phyloP scores from a whole-genome alignment of 2,888 invertebrate genomes.

The Alviniconcha strummeri region DNA sequence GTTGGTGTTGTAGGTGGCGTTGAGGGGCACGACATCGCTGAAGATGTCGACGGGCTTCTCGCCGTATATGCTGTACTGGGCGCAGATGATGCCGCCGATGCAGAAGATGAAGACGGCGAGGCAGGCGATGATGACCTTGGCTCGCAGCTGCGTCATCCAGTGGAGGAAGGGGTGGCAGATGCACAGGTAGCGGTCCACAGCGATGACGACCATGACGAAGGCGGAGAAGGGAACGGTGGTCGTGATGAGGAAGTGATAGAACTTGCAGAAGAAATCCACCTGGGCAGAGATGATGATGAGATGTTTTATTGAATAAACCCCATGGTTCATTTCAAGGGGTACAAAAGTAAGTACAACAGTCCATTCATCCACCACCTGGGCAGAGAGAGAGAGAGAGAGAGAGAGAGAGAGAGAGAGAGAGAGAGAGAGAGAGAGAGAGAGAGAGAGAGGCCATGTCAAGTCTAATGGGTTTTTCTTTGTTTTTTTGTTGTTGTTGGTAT shows the following conservation, averaged over 20 bases:
- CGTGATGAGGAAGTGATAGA: conserved; percentile 65
- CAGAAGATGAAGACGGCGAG: conserved; percentile 49
- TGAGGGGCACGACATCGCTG: background rate
- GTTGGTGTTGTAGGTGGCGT: background rate
- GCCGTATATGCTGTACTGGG: conserved; percentile 51
- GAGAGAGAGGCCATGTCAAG: too few relatives aligned
- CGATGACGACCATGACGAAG: conserved; percentile 68
- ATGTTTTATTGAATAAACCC: background rate
- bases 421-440: background rate
- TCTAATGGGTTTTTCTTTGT: too few relatives aligned
- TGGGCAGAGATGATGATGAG: background rate
- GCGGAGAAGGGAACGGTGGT: conserved; percentile 66
- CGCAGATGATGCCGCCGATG: conserved; percentile 51
- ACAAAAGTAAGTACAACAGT: background rate
- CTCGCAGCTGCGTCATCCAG: conserved; percentile 63
- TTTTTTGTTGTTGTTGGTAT: too few relatives aligned
- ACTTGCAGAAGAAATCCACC: conserved; percentile 52
- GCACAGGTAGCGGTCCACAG: conserved; percentile 68
- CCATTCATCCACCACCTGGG: too few relatives aligned
- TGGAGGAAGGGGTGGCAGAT: conserved; percentile 68
- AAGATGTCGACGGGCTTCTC: background rate
- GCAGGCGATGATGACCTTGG: conserved; percentile 51
- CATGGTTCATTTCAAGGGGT: background rate
- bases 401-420: background rate
- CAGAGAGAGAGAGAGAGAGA: background rate